Conservation (phyloP, 2,113 vertebrate species). For the Pristiophorus japonicus region DNA sequence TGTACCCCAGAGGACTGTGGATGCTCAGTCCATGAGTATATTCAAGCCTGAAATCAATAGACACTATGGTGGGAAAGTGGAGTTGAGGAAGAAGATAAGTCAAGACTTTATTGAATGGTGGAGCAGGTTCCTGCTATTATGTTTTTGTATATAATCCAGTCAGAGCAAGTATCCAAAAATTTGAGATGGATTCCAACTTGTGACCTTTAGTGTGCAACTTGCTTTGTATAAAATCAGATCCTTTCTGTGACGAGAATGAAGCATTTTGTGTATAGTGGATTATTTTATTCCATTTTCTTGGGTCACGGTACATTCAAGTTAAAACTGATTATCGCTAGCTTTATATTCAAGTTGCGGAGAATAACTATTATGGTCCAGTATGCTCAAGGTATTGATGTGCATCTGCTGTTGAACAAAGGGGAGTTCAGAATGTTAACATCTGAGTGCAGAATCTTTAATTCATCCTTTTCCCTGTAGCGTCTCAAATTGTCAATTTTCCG, state of each 20-base stretch:
- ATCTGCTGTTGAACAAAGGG: background rate
- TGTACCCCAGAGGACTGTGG: background rate
- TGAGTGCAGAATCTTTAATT: background rate
- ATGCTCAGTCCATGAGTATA: background rate
- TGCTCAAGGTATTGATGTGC: background rate
- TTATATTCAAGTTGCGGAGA: background rate
- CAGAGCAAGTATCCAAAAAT: background rate
- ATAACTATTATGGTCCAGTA: background rate
- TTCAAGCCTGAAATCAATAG: background rate
- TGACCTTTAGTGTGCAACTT: background rate
- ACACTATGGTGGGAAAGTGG: background rate
- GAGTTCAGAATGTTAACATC: background rate
- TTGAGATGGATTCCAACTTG: background rate
- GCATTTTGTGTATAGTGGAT: background rate
- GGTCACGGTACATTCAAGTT: background rate
- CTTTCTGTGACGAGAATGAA: background rate
- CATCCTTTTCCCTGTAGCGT: background rate
- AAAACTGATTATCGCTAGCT: background rate
- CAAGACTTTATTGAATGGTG: background rate
- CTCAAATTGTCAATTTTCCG: background rate
- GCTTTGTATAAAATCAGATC: background rate
- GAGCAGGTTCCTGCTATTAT: background rate
- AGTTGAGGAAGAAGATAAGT: background rate
- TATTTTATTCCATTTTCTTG: background rate
- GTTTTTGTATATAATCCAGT: background rate